Evolutionary conservation across 1,140 invertebrate species (phyloP).

Genomic region (Belonocnema kinseyi): DNA sequence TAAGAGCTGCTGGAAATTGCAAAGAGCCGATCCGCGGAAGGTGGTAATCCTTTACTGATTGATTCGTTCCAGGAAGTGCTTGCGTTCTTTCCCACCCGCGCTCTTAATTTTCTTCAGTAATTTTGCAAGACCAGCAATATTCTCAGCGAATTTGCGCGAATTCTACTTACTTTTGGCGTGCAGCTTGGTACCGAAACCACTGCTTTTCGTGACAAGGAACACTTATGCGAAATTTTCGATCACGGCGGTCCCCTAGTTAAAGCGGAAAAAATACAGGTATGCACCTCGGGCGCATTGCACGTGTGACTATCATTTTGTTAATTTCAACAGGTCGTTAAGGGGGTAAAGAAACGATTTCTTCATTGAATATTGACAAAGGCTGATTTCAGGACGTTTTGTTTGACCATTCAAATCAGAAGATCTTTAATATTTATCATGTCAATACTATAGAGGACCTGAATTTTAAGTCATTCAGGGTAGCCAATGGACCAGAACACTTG

Average conservation of each 20-base stretch:
- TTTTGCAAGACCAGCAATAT: slow-evolving; percentile 53
- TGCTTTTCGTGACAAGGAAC: slow-evolving; percentile 55
- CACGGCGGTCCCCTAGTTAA: slow-evolving; percentile 35
- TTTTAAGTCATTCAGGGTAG: no score
- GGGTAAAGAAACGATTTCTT: not conserved
- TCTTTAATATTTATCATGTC: not conserved
- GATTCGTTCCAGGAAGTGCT: slow-evolving; percentile 68
- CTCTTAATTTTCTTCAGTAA: slow-evolving; percentile 66
- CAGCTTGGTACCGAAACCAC: slow-evolving; percentile 35
- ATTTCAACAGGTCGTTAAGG: slow-evolving; percentile 29
- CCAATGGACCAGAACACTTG: no score
- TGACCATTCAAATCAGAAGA: not conserved
- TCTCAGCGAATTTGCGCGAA: slow-evolving; percentile 37
- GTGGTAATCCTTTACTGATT: slow-evolving; percentile 63
- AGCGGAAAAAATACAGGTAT: slow-evolving; percentile 26
- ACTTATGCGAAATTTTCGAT: slow-evolving; percentile 49
- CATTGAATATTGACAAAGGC: not conserved
- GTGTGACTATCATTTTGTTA: slow-evolving; percentile 10
- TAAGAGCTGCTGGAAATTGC: slow-evolving; percentile 60
- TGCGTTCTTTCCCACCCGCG: slow-evolving; percentile 56
- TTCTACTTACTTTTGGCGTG: slow-evolving; percentile 38
- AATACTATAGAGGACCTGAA: not conserved
- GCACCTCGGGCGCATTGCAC: slow-evolving; percentile 15
- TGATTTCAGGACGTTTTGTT: not conserved
- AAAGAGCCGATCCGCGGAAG: slow-evolving; percentile 57